Base-by-base conservation (phyloP, 2,797 vertebrate species). In the Carduelis carduelis region DNA sequence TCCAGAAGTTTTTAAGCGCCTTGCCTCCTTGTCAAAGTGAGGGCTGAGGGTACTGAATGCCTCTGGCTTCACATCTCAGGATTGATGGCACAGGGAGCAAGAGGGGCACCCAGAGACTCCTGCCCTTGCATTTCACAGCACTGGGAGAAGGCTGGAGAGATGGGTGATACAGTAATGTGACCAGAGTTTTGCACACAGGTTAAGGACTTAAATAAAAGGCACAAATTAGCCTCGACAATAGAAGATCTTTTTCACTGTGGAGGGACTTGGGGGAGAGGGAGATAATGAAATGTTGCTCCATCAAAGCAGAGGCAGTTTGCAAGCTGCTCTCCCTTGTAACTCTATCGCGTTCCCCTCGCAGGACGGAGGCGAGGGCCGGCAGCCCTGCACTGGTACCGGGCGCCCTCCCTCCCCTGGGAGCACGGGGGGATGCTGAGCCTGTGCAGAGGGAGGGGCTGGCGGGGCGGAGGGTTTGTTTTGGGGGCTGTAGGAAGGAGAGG, bases 261-360 rank as follows among this genome's bases (percentile, higher is more conserved):
- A 87, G 93, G 78, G 85, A 65, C 80, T 79, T 96, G 65, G 63
- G 80, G 77, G 72, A 93, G 75, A 93, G 64, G 96, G 63, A 94
- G 98, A 98, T 98, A 99, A 99, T 98, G 98, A 98, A 99, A 98
- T 97, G 98, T 98, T 98, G 97, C 98, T 98, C 97, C 98, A 98
- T 99, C 98, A 98, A 98, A 98, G 98, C 96, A 66, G 98, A 98
- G 98, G 97, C 98, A 98, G 98, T 98, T 98, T 98, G 98, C 98
- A 99, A 99, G 98, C 98, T 98, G 98, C 98, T 99, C 98, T 98
- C 98, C 96, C 98, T 98, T 98, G 98, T 98, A 99, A 98, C 97
- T 98, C 98, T 98, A 98, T 99, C 98, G 72, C 90, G 94, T 98
- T 98, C 98, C 98, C 98, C 98, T 91, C 98, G 98, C 97, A 97